phyloP scores from a whole-genome alignment of 37 sponge, comb jelly and placozoan genomes.

The Axinella damicornis region DNA sequence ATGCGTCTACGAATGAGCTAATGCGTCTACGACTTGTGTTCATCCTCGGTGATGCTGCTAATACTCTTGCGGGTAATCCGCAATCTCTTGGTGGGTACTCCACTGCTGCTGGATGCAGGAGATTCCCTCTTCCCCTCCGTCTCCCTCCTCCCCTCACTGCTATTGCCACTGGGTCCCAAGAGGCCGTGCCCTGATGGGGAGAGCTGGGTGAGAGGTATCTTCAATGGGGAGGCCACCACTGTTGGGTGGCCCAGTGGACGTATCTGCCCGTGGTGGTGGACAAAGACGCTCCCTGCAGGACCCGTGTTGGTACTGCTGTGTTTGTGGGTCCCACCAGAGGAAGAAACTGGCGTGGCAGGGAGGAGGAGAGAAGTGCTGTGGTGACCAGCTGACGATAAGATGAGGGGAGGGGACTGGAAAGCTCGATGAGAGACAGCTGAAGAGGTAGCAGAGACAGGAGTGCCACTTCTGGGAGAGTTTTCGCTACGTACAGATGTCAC shows the following conservation, averaged over 20 bases:
- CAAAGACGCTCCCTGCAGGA: no score
- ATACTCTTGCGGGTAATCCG: slow-evolving; percentile 36
- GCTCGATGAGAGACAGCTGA: neutral
- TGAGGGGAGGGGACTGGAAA: neutral
- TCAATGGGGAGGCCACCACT: slow-evolving; percentile 57
- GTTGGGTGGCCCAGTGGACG: slow-evolving; percentile 19
- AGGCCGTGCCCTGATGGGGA: neutral
- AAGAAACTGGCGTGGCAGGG: neutral
- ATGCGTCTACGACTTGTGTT: no score
- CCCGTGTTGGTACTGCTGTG: neutral
- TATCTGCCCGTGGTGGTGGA: neutral
- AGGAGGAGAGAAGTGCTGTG: neutral
- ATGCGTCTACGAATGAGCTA: no score
- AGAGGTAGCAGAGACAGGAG: no score
- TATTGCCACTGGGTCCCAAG: neutral
- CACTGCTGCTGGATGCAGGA: neutral
- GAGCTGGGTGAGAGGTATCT: slow-evolving; percentile 22
- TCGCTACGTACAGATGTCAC: neutral
- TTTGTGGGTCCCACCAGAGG: neutral
- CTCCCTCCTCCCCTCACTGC: slow-evolving; percentile 2
- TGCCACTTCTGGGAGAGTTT: no score
- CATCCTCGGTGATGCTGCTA: neutral
- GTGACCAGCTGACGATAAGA: neutral
- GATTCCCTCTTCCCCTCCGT: slow-evolving; percentile 22
- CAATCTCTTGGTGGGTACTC: slow-evolving; percentile 21